Evolutionary conservation across 2,113 vertebrate species (phyloP), one percentile per base, ranked within the genome.

Genomic region (Glaucidium brasilianum): DNA sequence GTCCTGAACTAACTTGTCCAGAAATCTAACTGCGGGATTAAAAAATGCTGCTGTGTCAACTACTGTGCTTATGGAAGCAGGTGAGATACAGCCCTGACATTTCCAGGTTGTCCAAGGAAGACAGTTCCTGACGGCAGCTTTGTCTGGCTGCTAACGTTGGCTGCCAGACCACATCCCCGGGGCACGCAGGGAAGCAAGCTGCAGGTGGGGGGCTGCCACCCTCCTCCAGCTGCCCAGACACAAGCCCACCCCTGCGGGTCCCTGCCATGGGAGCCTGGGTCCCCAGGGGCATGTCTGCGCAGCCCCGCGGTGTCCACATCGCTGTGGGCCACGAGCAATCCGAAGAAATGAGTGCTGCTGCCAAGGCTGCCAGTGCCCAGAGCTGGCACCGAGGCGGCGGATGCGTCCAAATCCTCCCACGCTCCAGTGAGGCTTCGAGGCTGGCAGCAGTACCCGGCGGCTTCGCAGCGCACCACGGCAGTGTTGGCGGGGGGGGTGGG

Each of bases 251-350:
- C 35, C 27, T 21, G 43, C 0, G 0, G 5, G 39, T 47, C 3
- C 10, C 26, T 5, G 1, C 10, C 0, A 1, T 12, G 4, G 59
- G 29, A 88, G 17, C 9, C 15, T 0, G 0, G 19, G 15, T 41
- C 23, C 23, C 21, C 0, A 3, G 20, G 35, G 25, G 5, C 19
- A 17, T 0, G 0, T 41, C 68, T 5, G 30, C 0, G 10, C 41
- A 0, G 3, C 56, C 41, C 74, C 5, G 32, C 77, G 75, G 72
- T 60, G 58, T 58, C 62, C 1, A 2, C 85, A 47, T n/a, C 56
- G 41, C 69, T 5, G 26, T 0, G 1, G 73, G 37, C 59, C 30
- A 3, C 0, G 0, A 78, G 47, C 15, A 43, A 43, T 75, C 69
- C 1, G 9, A 37, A 29, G 60, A 47, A 53, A 50, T 2, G 30